A percentile compares a stretch with the other conserved stretches of the same genome.
These are phyloP conservation scores for Macquaria ambigua DNA, from an alignment of 2,113 vertebrate genomes.

Conservation along the genomic window DNA sequence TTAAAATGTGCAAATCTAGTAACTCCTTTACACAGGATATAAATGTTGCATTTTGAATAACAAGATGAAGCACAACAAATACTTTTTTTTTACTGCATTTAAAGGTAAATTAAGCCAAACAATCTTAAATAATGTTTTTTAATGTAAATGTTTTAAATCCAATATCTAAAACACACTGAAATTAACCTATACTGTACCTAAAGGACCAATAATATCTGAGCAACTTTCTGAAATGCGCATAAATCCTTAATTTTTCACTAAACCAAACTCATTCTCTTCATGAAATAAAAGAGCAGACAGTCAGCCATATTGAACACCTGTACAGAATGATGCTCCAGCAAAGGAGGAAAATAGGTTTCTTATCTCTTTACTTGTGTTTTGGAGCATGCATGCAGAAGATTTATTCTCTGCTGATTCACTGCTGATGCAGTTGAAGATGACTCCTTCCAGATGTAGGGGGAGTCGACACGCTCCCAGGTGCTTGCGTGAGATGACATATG, in stretches of 20 bases:
- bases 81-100: not conserved
- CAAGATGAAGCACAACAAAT: not conserved
- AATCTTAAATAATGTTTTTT: not conserved
- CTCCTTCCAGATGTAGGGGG: slow-evolving; percentile 48
- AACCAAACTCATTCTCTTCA: not conserved
- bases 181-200: not conserved
- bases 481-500: slow-evolving; percentile 12
- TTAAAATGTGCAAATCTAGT: not conserved
- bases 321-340: not conserved
- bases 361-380: not conserved
- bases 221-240: not conserved
- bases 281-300: not conserved
- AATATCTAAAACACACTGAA: not conserved
- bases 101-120: not conserved
- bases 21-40: not conserved
- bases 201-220: not conserved
- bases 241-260: not conserved
- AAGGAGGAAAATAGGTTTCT: not conserved
- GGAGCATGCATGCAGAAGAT: slow-evolving; percentile 16
- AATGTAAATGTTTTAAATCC: not conserved
- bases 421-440: slow-evolving; percentile 41
- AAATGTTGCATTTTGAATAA: not conserved
- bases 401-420: slow-evolving; percentile 33
- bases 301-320: not conserved
- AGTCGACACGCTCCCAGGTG: slow-evolving; percentile 36